These are phyloP conservation scores for Anableps anableps DNA, from an alignment of 2,797 vertebrate species.

Conservation along the genomic window DNA sequence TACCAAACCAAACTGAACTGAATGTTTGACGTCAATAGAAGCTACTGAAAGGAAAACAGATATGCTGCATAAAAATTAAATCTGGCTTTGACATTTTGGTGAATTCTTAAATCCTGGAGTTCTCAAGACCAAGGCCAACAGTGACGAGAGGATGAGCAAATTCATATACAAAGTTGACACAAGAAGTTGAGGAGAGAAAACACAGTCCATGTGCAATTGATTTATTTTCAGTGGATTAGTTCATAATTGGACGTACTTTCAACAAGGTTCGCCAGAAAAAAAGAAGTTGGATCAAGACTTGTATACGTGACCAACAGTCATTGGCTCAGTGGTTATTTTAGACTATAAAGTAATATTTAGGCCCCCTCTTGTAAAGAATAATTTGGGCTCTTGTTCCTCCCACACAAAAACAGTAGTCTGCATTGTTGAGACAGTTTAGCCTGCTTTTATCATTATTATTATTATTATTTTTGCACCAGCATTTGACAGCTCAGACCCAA, in stretches of 20 bases:
- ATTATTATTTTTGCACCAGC: slow-evolving; percentile 74
- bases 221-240: slow-evolving; percentile 38
- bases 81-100: slow-evolving; percentile 45
- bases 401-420: slow-evolving; percentile 32
- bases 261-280: slow-evolving; percentile 34
- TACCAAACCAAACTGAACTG: not conserved
- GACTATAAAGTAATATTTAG: slow-evolving; percentile 61
- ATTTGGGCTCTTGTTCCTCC: slow-evolving; percentile 43
- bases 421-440: slow-evolving; percentile 53
- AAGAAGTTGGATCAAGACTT: not conserved
- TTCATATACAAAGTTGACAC: slow-evolving; percentile 74
- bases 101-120: slow-evolving; percentile 79
- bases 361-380: slow-evolving; percentile 59
- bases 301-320: slow-evolving; percentile 5
- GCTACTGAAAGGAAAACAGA: slow-evolving; percentile 37
- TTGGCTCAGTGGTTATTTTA: slow-evolving; percentile 49
- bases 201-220: slow-evolving; percentile 26
- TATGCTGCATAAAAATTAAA: slow-evolving; percentile 9
- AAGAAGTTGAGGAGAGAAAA: slow-evolving; percentile 63
- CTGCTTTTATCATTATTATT: slow-evolving; percentile 79
- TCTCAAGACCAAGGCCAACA: slow-evolving; percentile 83
- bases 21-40: not conserved
- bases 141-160: slow-evolving; percentile 70
- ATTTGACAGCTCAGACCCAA: slow-evolving; percentile 60
- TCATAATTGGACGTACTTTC: slow-evolving; percentile 41